Evolutionary conservation across 2,797 vertebrate species (phyloP).

Genomic region (Falco concolor): DNA sequence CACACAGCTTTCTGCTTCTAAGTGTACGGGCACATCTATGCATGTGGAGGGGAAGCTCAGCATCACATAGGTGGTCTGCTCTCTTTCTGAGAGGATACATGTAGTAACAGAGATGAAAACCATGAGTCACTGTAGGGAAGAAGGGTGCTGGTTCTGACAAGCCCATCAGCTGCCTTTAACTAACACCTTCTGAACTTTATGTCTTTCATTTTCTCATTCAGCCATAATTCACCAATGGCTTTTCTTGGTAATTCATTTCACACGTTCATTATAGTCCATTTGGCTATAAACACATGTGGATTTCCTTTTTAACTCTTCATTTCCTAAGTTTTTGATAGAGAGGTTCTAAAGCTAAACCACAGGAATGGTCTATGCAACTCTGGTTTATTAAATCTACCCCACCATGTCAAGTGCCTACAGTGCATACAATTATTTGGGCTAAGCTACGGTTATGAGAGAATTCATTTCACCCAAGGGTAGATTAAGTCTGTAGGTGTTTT

Average conservation of each 20-base stretch:
- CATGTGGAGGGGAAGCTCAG: not conserved
- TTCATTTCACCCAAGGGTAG: slow-evolving; percentile 59
- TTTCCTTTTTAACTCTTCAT: slow-evolving; percentile 69
- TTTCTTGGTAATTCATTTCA: slow-evolving; percentile 50
- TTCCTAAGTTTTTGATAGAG: slow-evolving; percentile 58
- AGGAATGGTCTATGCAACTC: slow-evolving; percentile 23
- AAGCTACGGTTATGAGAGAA: slow-evolving; percentile 32
- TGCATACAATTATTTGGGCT: not conserved
- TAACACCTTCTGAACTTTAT: not conserved
- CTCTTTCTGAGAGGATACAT: not conserved
- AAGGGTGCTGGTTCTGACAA: not conserved
- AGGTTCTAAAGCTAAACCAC: slow-evolving; percentile 60
- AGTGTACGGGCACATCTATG: not conserved
- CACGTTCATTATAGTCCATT: not conserved
- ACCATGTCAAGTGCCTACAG: not conserved
- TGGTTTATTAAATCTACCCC: slow-evolving; percentile 48
- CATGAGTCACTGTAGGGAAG: not conserved
- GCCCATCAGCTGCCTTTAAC: not conserved
- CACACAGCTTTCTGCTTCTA: slow-evolving; percentile 42
- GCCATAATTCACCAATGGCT: slow-evolving; percentile 12
- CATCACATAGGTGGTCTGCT: slow-evolving; percentile 36
- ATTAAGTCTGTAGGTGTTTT: slow-evolving; percentile 51
- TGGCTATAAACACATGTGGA: slow-evolving; percentile 52
- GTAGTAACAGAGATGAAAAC: not conserved
- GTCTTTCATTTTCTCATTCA: not conserved